Evolutionary conservation across 53 echinoderm and acorn worm species (phyloP).

Genomic region (Paelopatides confundens): DNA sequence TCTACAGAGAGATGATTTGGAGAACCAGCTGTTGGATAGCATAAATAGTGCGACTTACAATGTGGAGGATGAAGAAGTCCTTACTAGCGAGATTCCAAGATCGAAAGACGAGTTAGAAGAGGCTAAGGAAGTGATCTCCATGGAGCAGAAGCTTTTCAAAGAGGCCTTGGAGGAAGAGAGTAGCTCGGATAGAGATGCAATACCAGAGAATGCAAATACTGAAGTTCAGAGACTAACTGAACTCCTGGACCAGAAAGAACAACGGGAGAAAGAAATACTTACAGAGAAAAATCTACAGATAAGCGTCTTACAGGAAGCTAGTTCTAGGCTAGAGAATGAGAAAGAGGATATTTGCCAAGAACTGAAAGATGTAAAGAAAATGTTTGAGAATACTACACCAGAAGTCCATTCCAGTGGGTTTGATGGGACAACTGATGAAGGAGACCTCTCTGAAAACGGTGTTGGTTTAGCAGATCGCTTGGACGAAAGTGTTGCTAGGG

Average conservation of each 20-base stretch:
- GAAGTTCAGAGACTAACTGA: constrained; percentile 75
- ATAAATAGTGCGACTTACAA: not conserved
- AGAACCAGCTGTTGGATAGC: not conserved
- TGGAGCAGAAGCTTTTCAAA: constrained; percentile 74
- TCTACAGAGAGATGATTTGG: not conserved
- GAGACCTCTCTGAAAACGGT: not conserved
- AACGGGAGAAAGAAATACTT: constrained; percentile 91
- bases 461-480: constrained; percentile 57
- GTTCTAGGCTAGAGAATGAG: constrained; percentile 76
- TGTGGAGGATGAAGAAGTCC: not conserved
- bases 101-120: constrained; percentile 66
- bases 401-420: not conserved
- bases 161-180: constrained; percentile 76
- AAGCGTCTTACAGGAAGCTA: constrained; percentile 92
- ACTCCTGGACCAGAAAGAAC: constrained; percentile 83
- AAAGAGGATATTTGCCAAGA: constrained; percentile 62
- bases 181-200: not conserved
- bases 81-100: not conserved
- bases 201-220: not conserved
- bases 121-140: constrained; percentile 63
- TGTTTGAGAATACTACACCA: not conserved
- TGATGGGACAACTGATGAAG: not conserved
- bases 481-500: constrained; percentile 72
- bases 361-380: constrained; percentile 8
- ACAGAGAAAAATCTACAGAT: constrained; percentile 97